Base-by-base conservation (phyloP, 2,113 vertebrate species). In the Entelurus aequoreus region DNA sequence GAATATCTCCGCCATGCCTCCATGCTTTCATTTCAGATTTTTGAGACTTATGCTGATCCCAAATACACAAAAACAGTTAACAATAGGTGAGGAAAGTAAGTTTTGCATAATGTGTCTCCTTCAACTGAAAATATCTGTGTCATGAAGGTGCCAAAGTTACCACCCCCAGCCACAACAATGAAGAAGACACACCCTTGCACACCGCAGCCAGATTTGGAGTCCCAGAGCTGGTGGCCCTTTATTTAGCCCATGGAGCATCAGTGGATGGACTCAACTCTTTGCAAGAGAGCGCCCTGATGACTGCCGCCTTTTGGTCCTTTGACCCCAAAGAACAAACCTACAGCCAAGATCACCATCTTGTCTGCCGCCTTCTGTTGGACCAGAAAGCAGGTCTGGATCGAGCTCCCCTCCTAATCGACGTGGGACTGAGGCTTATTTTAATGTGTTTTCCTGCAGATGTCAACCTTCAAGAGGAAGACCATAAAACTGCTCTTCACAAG, bases 401-500 rank as follows among this genome's bases (percentile, higher is more conserved):
- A 69, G 59, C 60, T 14, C 12, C 63, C 48, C 12, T n/a, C 7
- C 37, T 54, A 28, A 6, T 15, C 35, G 14, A 4, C 12, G 7
- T 57, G 5, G 6, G 6, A 14, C 6, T 2, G 16, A 35, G 3
- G 19, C 36, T 49, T 4, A 54, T 28, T 50, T 36, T 46, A 5
- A 53, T 7, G 2, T 8, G 9, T 8, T 65, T 15, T 56, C 13
- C 55, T 67, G 5, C 49, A 88, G 90, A 94, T 63, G 90, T 94
- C 15, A 93, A 97, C 1, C 59, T 91, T 52, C 86, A 89, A 0
- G 95, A 98, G 0, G 93, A 92, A 1, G 94, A 98, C 84, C 84
- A 93, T 57, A 96, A 97, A 66, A 93, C 94, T 0, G 92, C 94
- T 0, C 93, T 98, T 11, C 97, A 99, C 85, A 98, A 95, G 80